A percentile compares a stretch with the other conserved stretches of the same genome.
Conservation (phyloP, 92 coral and sea anemone genomes). For the Parazoanthus darwini region DNA sequence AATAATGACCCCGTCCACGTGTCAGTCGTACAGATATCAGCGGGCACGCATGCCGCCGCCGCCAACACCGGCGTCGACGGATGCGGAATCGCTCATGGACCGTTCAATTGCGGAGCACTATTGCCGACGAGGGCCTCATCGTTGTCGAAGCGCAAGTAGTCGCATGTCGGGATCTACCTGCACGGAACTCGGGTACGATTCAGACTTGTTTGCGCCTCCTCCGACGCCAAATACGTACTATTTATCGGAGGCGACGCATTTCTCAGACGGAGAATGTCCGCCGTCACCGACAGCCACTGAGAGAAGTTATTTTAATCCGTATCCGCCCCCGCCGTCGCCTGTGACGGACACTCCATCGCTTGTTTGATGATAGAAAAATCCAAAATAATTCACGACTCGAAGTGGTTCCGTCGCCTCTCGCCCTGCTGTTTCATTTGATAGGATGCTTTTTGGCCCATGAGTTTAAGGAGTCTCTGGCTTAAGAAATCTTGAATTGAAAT, state of each 20-base stretch:
- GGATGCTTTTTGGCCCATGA: neutral
- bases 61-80: slow-evolving; percentile 93
- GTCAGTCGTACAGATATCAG: slow-evolving; percentile 80
- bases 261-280: slow-evolving; percentile 92
- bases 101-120: slow-evolving; percentile 64
- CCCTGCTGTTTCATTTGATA: neutral
- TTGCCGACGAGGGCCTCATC: slow-evolving; percentile 72
- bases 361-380: slow-evolving; percentile 55
- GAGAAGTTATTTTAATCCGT: slow-evolving; percentile 82
- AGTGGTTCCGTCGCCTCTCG: slow-evolving; percentile 19
- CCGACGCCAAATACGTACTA: slow-evolving; percentile 99
- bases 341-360: slow-evolving; percentile 98
- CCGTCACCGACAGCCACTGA: slow-evolving; percentile 95
- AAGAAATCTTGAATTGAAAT: too few species aligned
- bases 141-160: slow-evolving; percentile 64
- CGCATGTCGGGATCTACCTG: slow-evolving; percentile 69
- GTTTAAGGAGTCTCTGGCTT: neutral
- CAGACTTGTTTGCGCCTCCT: slow-evolving; percentile 92
- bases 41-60: slow-evolving; percentile 95
- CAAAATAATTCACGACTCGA: slow-evolving; percentile 28
- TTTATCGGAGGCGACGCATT: slow-evolving; percentile 90
- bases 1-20: slow-evolving; percentile 88
- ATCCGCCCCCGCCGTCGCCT: slow-evolving; percentile 99
- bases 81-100: slow-evolving; percentile 76
- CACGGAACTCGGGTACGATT: slow-evolving; percentile 79